These are phyloP conservation scores for Lipotes vexillifer DNA, from an alignment of 2,113 vertebrate species.

Conservation along the genomic window DNA sequence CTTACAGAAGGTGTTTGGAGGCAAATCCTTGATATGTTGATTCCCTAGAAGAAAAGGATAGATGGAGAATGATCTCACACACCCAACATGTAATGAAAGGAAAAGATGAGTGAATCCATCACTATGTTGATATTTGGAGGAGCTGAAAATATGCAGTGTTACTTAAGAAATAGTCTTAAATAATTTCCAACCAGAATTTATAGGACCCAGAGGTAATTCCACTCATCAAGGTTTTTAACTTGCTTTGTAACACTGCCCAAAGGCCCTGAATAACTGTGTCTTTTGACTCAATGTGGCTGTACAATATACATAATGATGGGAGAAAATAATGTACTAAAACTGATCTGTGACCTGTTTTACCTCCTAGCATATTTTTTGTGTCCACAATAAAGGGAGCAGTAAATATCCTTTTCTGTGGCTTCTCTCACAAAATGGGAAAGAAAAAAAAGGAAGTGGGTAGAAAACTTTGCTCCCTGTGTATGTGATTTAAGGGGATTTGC, in stretches of 20 bases:
- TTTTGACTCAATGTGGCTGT: not conserved
- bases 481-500: not conserved
- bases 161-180: conserved; percentile 1
- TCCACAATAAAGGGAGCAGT: conserved; percentile 27
- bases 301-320: not conserved
- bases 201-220: not conserved
- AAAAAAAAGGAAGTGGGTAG: not conserved
- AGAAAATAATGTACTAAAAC: not conserved
- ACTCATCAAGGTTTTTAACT: not conserved
- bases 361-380: conserved; percentile 1
- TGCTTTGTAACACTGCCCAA: not conserved
- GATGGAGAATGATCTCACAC: not conserved
- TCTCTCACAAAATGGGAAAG: not conserved
- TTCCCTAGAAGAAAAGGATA: not conserved
- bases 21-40: not conserved
- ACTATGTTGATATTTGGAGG: not conserved
- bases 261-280: not conserved
- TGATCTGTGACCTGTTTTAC: conserved; percentile 6
- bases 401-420: conserved; percentile 54
- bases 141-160: not conserved
- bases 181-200: not conserved
- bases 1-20: not conserved
- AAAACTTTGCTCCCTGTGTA: not conserved
- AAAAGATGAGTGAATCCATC: not conserved
- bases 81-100: not conserved